These are phyloP conservation scores for Aelia acuminata DNA, from an alignment of 2,888 invertebrate species.

Conservation along the genomic window DNA sequence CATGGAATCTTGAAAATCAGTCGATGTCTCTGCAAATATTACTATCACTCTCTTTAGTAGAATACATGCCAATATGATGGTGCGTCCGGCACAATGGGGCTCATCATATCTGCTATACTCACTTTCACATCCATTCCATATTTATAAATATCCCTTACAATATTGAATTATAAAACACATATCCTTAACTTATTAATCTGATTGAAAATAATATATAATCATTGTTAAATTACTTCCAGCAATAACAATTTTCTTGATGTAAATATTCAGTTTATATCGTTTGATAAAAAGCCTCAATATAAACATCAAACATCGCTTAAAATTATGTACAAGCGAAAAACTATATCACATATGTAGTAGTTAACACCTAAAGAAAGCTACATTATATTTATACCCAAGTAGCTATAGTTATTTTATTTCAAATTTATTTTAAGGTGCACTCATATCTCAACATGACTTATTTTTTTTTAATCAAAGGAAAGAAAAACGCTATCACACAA, in stretches of 20 bases:
- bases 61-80: slow-evolving; percentile 47
- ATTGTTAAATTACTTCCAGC: slow-evolving; percentile 61
- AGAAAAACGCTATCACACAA: neutral
- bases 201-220: slow-evolving; percentile 63
- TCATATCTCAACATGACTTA: slow-evolving; percentile 50
- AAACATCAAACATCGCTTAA: slow-evolving; percentile 64
- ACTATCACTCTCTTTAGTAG: slow-evolving; percentile 55
- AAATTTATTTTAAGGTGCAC: slow-evolving; percentile 52
- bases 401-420: slow-evolving; percentile 50
- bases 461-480: neutral
- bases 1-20: slow-evolving; percentile 65
- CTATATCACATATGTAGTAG: slow-evolving; percentile 64
- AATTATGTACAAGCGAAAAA: slow-evolving; percentile 63
- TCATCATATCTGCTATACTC: slow-evolving; percentile 52
- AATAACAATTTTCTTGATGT: slow-evolving; percentile 60
- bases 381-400: slow-evolving; percentile 58
- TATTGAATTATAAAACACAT: slow-evolving; percentile 64
- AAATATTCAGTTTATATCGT: slow-evolving; percentile 58
- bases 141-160: slow-evolving; percentile 58
- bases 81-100: slow-evolving; percentile 50
- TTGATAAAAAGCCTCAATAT: slow-evolving; percentile 61
- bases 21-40: slow-evolving; percentile 63
- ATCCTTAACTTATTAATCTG: slow-evolving; percentile 63
- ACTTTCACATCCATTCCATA: slow-evolving; percentile 50
- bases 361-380: slow-evolving; percentile 64